Evolutionary conservation across 2,797 vertebrate species (phyloP).

Genomic region (Enteromius mattozi): DNA sequence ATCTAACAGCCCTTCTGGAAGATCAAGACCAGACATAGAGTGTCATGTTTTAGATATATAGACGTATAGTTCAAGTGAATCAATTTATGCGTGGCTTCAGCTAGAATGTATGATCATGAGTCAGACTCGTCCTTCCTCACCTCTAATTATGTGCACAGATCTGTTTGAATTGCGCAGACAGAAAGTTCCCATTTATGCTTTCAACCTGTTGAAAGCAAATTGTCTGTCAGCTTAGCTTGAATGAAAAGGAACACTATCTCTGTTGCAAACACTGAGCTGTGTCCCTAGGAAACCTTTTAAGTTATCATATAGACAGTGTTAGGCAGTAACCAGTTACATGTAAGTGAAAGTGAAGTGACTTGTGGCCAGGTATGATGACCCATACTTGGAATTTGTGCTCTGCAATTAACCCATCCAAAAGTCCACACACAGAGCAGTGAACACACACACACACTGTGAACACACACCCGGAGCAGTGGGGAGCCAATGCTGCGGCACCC

Average conservation of each 20-base stretch:
- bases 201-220: conserved; percentile 3
- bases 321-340: neutral
- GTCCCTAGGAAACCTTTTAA: neutral
- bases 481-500: too few species aligned
- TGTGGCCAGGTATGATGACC: too few species aligned
- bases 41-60: neutral
- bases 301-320: neutral
- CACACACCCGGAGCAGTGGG: too few species aligned
- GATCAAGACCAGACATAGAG: neutral
- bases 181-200: neutral
- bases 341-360: too few species aligned
- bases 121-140: neutral
- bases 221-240: conserved; percentile 5
- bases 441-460: too few species aligned
- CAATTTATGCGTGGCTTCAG: neutral
- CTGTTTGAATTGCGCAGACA: neutral
- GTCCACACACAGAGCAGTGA: too few species aligned
- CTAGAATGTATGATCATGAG: neutral
- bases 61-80: neutral
- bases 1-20: neutral
- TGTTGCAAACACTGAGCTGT: neutral
- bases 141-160: neutral
- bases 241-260: neutral
- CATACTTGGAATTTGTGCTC: too few species aligned
- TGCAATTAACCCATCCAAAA: too few species aligned